These are phyloP conservation scores for Tinea semifulvella DNA, from an alignment of 2,888 invertebrate genomes.

Conservation along the genomic window DNA sequence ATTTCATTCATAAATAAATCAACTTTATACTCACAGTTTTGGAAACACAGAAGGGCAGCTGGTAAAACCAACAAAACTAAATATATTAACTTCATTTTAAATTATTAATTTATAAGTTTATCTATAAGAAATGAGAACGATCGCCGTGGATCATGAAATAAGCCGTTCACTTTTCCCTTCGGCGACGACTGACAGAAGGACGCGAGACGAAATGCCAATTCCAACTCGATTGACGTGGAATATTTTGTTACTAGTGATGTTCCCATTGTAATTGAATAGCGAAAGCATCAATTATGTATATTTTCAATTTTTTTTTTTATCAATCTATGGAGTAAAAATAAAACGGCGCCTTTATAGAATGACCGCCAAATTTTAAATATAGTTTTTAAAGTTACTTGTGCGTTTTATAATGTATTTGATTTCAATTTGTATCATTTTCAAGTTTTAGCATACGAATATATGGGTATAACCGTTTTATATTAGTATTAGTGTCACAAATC, in stretches of 20 bases:
- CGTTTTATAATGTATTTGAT: too few species aligned
- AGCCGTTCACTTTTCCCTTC: slow-evolving; percentile 40
- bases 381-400: too few species aligned
- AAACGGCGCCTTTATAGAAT: too few species aligned
- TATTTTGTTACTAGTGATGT: slow-evolving; percentile 49
- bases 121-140: not conserved
- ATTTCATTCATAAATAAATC: slow-evolving; percentile 24
- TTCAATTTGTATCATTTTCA: too few species aligned
- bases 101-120: slow-evolving; percentile 20
- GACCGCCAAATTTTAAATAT: too few species aligned
- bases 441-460: too few species aligned
- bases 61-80: slow-evolving; percentile 74
- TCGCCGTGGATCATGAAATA: slow-evolving; percentile 18
- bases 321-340: too few species aligned
- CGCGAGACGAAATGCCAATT: slow-evolving; percentile 52
- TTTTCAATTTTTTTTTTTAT: too few species aligned
- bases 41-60: slow-evolving; percentile 74
- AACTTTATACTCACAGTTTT: slow-evolving; percentile 71
- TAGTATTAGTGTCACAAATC: too few species aligned
- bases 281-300: too few species aligned
- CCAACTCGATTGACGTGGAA: slow-evolving; percentile 68
- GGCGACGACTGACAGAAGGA: slow-evolving; percentile 27
- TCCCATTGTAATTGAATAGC: too few species aligned
- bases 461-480: too few species aligned
- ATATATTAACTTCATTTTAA: slow-evolving; percentile 73